These are phyloP conservation scores for Neocrepidodera transversa DNA, from an alignment of 2,888 invertebrate genomes.

Conservation along the genomic window DNA sequence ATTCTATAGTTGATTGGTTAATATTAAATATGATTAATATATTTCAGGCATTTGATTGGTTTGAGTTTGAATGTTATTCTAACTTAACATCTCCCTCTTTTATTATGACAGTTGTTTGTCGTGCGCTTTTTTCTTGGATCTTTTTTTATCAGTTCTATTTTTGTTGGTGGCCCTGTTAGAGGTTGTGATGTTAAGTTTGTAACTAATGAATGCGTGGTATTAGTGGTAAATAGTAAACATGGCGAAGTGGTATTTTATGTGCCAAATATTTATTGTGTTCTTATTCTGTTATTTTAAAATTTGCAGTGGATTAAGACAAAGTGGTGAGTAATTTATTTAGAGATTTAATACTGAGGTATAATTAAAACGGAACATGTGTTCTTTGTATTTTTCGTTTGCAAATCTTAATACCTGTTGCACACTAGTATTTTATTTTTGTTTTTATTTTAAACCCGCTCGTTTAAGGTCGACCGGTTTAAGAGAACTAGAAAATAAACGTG, in stretches of 20 bases:
- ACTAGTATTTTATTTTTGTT: slow-evolving; percentile 21
- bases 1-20: too few species aligned
- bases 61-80: too few species aligned
- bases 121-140: background rate
- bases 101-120: background rate
- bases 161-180: background rate
- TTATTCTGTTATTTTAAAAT: slow-evolving; percentile 46
- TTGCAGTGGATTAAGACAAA: slow-evolving; percentile 34
- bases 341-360: background rate
- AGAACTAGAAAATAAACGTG: background rate
- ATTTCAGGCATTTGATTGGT: too few species aligned
- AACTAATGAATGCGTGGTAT: slow-evolving; percentile 1
- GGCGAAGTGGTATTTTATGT: slow-evolving; percentile 49
- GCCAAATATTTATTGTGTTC: slow-evolving; percentile 49
- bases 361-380: background rate
- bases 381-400: slow-evolving; percentile 4
- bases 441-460: slow-evolving; percentile 17
- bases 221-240: slow-evolving; percentile 50
- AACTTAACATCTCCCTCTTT: background rate
- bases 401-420: slow-evolving; percentile 30
- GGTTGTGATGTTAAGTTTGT: slow-evolving; percentile 6
- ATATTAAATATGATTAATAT: too few species aligned
- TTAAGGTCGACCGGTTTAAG: slow-evolving; percentile 13
- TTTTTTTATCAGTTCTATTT: background rate
- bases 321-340: slow-evolving; percentile 39